Evolutionary conservation across 1,140 invertebrate species (phyloP).

Genomic region (Sarcophaga peregrina): DNA sequence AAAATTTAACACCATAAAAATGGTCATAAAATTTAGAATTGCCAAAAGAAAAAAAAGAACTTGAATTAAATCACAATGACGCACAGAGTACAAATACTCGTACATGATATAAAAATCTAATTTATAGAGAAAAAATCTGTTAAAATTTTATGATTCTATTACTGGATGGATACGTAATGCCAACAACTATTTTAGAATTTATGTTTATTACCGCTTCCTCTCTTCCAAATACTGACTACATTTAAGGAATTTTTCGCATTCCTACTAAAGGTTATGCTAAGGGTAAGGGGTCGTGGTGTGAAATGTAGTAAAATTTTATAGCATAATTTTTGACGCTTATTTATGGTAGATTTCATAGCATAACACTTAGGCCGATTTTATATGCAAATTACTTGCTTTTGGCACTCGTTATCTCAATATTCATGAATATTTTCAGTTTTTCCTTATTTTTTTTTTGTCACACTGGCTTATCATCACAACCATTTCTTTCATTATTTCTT

Average conservation of each 20-base stretch:
- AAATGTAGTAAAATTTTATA: constrained; percentile 37
- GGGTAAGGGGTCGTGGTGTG: neutral
- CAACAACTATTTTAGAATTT: constrained; percentile 34
- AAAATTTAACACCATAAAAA: constrained; percentile 5
- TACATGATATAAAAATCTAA: neutral
- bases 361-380: constrained; percentile 23
- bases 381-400: constrained; percentile 32
- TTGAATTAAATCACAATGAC: neutral
- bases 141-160: constrained; percentile 16
- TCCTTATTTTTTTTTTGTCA: neutral
- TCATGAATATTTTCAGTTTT: constrained; percentile 29
- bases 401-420: neutral
- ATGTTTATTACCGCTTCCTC: constrained; percentile 11
- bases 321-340: constrained; percentile 39
- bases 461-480: constrained; percentile 31
- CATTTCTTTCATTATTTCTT: neutral
- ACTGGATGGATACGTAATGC: neutral
- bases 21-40: neutral
- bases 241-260: neutral
- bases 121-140: constrained; percentile 20
- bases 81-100: neutral
- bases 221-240: neutral
- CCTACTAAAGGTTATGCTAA: neutral
- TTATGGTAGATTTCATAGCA: constrained; percentile 24
- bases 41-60: neutral